Evolutionary conservation across 2,888 invertebrate genomes (phyloP).

Genomic region (Megaustenia siamemsis): DNA sequence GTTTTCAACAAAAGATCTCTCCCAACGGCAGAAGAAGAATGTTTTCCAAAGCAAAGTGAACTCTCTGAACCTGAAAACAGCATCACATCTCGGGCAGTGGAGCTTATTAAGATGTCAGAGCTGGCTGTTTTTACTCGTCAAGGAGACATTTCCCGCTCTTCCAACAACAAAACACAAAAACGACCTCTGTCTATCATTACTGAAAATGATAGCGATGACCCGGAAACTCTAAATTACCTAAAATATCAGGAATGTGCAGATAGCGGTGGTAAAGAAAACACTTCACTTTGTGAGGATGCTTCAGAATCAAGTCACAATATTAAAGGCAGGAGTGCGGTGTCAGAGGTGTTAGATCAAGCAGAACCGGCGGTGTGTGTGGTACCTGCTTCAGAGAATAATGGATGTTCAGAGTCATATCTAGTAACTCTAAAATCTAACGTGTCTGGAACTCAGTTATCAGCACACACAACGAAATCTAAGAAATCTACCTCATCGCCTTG

Average conservation of each 20-base stretch:
- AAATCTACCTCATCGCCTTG: background rate
- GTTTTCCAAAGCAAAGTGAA: no score
- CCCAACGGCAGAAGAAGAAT: no score
- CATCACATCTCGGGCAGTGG: no score
- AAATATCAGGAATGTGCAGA: background rate
- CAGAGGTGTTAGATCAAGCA: background rate
- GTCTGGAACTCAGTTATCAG: background rate
- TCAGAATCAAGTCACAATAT: background rate
- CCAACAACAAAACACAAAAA: background rate
- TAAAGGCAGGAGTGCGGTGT: background rate
- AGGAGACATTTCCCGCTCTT: background rate
- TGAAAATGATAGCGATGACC: constrained; percentile 17
- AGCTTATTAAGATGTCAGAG: background rate
- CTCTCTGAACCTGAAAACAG: no score
- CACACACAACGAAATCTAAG: background rate
- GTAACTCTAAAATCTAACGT: background rate
- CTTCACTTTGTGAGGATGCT: no score
- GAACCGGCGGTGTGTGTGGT: background rate
- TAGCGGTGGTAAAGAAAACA: background rate
- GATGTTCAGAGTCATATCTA: background rate
- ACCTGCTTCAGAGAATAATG: background rate
- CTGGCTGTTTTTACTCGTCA: background rate
- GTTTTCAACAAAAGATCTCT: no score
- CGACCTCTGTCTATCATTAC: constrained; percentile 13
- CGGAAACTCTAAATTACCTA: background rate